A percentile compares a stretch with the other conserved stretches of the same genome.
phyloP scores from a whole-genome alignment of 1,140 invertebrate genomes.

The Magallana ariakensis region DNA sequence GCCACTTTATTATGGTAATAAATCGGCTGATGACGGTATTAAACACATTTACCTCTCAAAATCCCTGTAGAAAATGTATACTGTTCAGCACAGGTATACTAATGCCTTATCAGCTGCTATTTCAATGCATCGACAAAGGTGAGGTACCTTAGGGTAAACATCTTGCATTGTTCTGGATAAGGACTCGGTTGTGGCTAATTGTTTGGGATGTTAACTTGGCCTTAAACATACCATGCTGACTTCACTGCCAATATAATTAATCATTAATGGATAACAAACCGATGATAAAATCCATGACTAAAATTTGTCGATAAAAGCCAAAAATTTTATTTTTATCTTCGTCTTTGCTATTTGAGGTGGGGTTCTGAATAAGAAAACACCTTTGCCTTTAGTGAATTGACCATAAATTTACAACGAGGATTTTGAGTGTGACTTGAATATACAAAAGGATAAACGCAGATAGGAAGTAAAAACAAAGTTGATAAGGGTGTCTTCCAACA shows the following conservation, averaged over 20 bases:
- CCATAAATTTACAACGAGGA: neutral
- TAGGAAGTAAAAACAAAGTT: constrained; percentile 2
- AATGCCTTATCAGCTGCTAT: constrained; percentile 19
- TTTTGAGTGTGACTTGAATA: neutral
- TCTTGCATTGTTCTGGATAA: constrained; percentile 21
- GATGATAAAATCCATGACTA: neutral
- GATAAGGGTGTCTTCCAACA: neutral
- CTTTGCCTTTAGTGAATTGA: neutral
- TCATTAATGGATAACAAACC: neutral
- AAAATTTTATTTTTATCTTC: neutral
- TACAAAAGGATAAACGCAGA: neutral
- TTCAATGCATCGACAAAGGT: constrained; percentile 17
- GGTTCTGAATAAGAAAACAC: too few species aligned
- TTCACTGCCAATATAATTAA: constrained; percentile 1
- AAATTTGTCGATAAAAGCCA: neutral
- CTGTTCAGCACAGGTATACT: neutral
- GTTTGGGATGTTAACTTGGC: neutral
- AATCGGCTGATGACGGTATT: neutral
- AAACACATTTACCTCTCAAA: neutral
- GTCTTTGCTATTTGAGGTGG: too few species aligned
- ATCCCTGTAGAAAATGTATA: neutral
- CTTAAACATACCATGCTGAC: neutral
- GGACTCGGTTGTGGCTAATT: neutral
- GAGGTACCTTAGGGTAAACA: neutral
- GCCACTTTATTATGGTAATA: neutral